Conservation (phyloP, 1,140 invertebrate genomes). For the Himalopsyche phryganea region DNA sequence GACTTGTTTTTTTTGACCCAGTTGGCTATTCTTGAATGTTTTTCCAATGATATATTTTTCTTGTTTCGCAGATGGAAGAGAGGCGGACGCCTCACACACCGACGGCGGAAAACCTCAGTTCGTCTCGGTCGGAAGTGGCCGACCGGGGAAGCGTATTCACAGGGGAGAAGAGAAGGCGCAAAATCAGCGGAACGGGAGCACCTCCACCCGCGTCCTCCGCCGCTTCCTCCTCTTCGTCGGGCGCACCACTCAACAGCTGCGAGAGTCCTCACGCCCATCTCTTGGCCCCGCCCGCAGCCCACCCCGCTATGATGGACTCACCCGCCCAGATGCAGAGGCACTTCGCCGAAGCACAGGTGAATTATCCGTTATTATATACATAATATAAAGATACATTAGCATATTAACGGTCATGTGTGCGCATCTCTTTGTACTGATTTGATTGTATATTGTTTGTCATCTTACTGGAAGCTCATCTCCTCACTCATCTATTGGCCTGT, state of each 20-base stretch:
- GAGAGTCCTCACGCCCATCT: conserved; percentile 61
- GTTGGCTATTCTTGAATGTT: no score
- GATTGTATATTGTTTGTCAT: no score
- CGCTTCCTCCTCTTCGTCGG: conserved; percentile 38
- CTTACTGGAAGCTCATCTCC: no score
- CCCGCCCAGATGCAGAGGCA: conserved; percentile 21
- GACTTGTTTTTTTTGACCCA: no score
- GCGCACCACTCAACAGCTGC: conserved; percentile 53
- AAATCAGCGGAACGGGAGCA: conserved; percentile 30
- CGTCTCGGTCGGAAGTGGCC: conserved; percentile 6
- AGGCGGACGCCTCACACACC: conserved; percentile 45
- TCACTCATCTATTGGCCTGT: no score
- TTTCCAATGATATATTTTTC: no score
- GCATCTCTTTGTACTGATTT: no score
- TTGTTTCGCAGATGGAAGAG: conserved; percentile 42
- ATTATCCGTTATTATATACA: no score
- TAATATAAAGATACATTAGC: no score
- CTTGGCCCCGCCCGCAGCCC: conserved; percentile 36
- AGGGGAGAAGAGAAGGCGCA: conserved; percentile 35
- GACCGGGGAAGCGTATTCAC: conserved; percentile 5
- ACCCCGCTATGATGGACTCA: conserved; percentile 36
- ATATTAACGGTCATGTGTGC: no score
- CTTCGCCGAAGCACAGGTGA: conserved; percentile 27
- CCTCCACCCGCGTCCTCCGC: conserved; percentile 1
- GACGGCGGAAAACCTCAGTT: conserved; percentile 46